Conservation (phyloP, 2,113 vertebrate species). For the Hippocampus barbouri region DNA sequence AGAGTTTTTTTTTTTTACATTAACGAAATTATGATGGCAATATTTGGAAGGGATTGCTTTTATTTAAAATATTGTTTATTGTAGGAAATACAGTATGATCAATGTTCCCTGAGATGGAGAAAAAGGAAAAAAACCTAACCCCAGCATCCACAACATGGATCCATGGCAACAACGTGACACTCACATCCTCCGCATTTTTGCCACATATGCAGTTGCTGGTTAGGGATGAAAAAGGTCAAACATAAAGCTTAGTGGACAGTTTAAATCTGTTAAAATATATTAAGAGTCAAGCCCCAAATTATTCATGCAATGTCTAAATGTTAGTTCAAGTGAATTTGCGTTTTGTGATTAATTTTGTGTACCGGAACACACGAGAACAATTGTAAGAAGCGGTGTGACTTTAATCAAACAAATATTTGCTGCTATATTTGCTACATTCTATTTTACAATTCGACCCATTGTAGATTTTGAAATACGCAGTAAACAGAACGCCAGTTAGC, state of each 20-base stretch:
- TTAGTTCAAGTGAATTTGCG: background rate
- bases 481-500: constrained; percentile 2
- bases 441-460: too few relatives aligned
- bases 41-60: too few relatives aligned
- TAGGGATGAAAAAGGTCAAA: background rate
- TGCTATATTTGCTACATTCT: background rate
- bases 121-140: background rate
- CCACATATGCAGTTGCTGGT: constrained; percentile 31
- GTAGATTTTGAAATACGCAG: background rate
- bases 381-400: background rate
- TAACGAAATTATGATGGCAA: too few relatives aligned
- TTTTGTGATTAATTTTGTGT: background rate
- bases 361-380: background rate
- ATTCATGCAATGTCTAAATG: too few relatives aligned
- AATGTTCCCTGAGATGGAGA: too few relatives aligned
- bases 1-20: too few relatives aligned
- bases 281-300: too few relatives aligned
- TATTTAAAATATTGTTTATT: too few relatives aligned
- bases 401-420: background rate
- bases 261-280: too few relatives aligned
- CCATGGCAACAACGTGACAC: constrained; percentile 26
- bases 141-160: constrained; percentile 7
- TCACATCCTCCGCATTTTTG: constrained; percentile 33
- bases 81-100: too few relatives aligned
- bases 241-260: too few relatives aligned